A percentile compares a stretch with the other conserved stretches of the same genome.
phyloP scores from a whole-genome alignment of 2,113 vertebrate genomes.

The Gallinago media region DNA sequence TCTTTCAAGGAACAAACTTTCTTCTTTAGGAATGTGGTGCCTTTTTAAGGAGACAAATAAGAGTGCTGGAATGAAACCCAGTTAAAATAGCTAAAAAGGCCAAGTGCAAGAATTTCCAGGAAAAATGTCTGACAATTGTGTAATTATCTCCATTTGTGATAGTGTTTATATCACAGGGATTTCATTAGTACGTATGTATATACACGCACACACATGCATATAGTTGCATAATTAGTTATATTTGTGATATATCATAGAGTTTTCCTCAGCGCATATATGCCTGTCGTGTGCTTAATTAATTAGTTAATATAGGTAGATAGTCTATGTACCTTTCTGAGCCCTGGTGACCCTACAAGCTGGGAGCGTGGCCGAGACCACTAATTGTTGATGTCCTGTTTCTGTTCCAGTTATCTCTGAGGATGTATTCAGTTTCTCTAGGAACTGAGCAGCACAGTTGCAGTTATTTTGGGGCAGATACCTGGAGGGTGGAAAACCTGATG shows the following conservation, averaged over 20 bases:
- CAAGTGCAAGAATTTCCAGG: background rate
- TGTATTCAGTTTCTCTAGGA: background rate
- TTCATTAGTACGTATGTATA: background rate
- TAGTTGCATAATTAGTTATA: background rate
- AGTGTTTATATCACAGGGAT: background rate
- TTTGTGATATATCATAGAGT: background rate
- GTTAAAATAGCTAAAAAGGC: background rate
- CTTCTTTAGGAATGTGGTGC: background rate
- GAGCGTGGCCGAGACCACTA: background rate
- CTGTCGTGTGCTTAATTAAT: background rate
- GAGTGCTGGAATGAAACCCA: background rate
- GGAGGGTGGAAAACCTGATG: background rate
- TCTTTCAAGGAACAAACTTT: background rate
- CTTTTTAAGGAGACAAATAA: background rate
- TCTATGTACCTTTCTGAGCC: background rate
- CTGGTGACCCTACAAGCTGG: background rate
- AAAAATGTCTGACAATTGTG: background rate
- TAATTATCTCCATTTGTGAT: background rate
- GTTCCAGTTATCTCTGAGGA: background rate
- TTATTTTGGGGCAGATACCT: background rate
- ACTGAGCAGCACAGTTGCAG: background rate
- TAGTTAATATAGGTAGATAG: background rate
- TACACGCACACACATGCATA: too few species aligned
- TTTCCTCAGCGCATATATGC: background rate
- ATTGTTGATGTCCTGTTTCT: background rate